Evolutionary conservation across 2,113 vertebrate genomes (phyloP).

Genomic region (Rhagologus leucostigma): DNA sequence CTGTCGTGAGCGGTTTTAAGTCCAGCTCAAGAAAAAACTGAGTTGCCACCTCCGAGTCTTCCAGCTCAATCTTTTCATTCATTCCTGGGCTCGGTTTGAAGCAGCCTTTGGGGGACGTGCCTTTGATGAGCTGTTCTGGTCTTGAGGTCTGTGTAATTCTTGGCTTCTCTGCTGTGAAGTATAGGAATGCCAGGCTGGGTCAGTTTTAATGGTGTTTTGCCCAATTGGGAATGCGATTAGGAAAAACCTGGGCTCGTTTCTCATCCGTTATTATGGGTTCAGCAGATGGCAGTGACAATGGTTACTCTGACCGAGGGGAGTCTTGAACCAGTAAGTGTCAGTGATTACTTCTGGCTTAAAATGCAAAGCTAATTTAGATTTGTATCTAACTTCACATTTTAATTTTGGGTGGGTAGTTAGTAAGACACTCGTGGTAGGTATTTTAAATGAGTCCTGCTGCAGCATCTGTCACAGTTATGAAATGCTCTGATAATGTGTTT

Average conservation of each 20-base stretch:
- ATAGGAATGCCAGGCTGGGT: background rate
- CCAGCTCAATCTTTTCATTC: background rate
- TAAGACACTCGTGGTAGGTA: accelerated
- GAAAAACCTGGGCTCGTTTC: background rate
- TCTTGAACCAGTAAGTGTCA: background rate
- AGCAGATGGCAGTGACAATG: slow-evolving; percentile 19
- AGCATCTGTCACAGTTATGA: background rate
- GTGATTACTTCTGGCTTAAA: background rate
- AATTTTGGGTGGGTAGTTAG: background rate
- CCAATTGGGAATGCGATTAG: background rate
- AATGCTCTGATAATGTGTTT: background rate
- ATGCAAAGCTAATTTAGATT: background rate
- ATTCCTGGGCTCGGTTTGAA: background rate
- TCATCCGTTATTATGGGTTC: background rate
- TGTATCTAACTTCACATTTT: background rate
- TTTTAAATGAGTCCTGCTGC: background rate
- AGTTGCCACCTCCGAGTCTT: background rate
- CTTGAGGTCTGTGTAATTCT: background rate
- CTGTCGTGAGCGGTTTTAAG: background rate
- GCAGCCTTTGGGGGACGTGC: background rate
- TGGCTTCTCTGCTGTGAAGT: background rate
- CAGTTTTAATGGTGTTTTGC: background rate
- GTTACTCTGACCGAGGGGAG: background rate
- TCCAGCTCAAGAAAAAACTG: background rate
- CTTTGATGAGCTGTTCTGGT: background rate